Evolutionary conservation across 2,888 invertebrate species (phyloP).

Genomic region (Scaptomyza tumidula): DNA sequence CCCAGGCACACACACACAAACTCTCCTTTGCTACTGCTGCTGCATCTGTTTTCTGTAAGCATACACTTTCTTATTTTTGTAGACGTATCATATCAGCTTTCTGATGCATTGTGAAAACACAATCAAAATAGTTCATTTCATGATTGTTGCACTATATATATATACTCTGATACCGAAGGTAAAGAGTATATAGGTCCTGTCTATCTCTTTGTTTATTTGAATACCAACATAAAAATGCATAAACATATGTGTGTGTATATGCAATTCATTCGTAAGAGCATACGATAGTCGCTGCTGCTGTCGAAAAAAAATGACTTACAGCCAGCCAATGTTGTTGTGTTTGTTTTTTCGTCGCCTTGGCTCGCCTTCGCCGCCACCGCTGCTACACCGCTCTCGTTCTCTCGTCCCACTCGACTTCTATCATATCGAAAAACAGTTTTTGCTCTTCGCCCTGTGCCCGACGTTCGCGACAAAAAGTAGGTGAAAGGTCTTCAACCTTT

Average conservation of each 20-base stretch:
- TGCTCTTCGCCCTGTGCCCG: conserved; percentile 47
- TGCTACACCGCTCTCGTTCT: conserved; percentile 1
- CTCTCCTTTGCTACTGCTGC: conserved; percentile 1
- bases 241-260: no score
- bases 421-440: conserved; percentile 24
- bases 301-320: not conserved
- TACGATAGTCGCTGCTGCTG: conserved; percentile 6
- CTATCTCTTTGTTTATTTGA: no score
- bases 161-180: no score
- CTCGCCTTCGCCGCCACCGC: conserved; percentile 15
- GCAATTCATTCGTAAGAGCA: conserved; percentile 10
- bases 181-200: no score
- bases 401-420: conserved; percentile 23
- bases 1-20: conserved; percentile 1
- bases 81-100: not conserved
- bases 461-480: conserved; percentile 77
- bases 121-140: no score
- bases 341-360: conserved; percentile 32
- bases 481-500: conserved; percentile 82
- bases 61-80: conserved; percentile 6
- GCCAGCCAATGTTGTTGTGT: conserved; percentile 15
- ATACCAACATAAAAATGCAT: no score
- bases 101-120: not conserved
- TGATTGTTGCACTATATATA: no score
- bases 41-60: conserved; percentile 46